Conservation (phyloP, 2,888 invertebrate species). For the Myopa tessellatipennis region DNA sequence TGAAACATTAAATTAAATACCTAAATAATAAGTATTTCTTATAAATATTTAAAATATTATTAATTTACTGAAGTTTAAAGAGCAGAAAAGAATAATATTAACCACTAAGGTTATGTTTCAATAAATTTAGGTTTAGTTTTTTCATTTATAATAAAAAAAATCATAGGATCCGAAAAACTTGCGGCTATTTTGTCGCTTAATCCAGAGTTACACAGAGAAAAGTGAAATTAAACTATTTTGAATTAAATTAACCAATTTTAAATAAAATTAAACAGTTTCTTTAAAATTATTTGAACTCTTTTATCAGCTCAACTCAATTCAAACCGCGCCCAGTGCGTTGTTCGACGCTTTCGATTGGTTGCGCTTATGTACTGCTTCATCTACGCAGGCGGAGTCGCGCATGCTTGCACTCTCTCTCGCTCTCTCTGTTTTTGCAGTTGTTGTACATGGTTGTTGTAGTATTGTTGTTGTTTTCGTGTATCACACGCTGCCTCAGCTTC, state of each 20-base stretch:
- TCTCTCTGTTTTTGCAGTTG: slow-evolving; percentile 4
- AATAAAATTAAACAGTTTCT: not conserved
- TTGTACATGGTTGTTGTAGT: not conserved
- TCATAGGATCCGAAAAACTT: too few species aligned
- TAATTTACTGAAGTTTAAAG: too few species aligned
- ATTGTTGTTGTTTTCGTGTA: not conserved
- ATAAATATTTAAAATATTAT: too few species aligned
- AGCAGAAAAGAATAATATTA: too few species aligned
- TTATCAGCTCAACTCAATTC: not conserved
- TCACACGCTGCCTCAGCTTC: not conserved
- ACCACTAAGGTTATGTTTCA: too few species aligned
- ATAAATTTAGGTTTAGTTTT: too few species aligned
- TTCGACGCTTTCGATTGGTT: slow-evolving; percentile 32
- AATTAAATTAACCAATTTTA: not conserved
- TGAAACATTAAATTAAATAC: too few species aligned
- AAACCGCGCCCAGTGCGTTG: slow-evolving; percentile 1
- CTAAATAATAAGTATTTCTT: too few species aligned
- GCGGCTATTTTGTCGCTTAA: too few species aligned
- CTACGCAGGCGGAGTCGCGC: slow-evolving; percentile 33
- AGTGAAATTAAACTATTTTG: not conserved
- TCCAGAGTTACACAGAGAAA: too few species aligned
- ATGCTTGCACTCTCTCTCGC: slow-evolving; percentile 33
- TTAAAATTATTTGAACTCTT: too few species aligned
- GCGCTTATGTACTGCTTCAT: not conserved
- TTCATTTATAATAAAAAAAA: too few species aligned